phyloP scores from a whole-genome alignment of 2,888 invertebrate genomes.

The Poecilobothrus nobilitatus region DNA sequence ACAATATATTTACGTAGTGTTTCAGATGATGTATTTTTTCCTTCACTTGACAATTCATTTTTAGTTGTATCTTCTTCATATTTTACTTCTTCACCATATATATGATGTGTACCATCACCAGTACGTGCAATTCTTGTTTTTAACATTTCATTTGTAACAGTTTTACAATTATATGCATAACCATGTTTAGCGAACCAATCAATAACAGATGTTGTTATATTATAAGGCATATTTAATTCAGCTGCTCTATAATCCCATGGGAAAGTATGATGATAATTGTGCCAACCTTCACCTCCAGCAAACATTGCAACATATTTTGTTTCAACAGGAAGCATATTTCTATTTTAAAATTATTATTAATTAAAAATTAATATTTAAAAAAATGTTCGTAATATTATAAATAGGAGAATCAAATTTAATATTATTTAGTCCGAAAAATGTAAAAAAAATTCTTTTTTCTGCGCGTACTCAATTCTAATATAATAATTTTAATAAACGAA shows the following conservation, averaged over 20 bases:
- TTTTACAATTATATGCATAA: conserved; percentile 45
- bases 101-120: conserved; percentile 57
- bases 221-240: conserved; percentile 56
- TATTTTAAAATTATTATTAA: conserved; percentile 29
- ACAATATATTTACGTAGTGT: conserved; percentile 26
- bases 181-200: conserved; percentile 55
- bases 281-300: conserved; percentile 78
- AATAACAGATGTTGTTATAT: conserved; percentile 56
- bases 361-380: background rate
- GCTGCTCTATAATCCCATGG: conserved; percentile 84
- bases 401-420: too few species aligned
- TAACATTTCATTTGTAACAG: conserved; percentile 37
- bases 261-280: conserved; percentile 84
- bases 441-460: too few species aligned
- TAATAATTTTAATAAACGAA: too few species aligned
- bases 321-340: conserved; percentile 64
- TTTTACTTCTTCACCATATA: conserved; percentile 39
- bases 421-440: too few species aligned
- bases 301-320: conserved; percentile 58
- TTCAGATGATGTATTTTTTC: background rate
- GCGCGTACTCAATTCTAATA: too few species aligned
- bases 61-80: conserved; percentile 12
- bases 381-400: background rate
- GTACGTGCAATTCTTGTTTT: conserved; percentile 51
- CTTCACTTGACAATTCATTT: conserved; percentile 11